Conservation (phyloP, 2,797 vertebrate species). For the Choloepus didactylus region DNA sequence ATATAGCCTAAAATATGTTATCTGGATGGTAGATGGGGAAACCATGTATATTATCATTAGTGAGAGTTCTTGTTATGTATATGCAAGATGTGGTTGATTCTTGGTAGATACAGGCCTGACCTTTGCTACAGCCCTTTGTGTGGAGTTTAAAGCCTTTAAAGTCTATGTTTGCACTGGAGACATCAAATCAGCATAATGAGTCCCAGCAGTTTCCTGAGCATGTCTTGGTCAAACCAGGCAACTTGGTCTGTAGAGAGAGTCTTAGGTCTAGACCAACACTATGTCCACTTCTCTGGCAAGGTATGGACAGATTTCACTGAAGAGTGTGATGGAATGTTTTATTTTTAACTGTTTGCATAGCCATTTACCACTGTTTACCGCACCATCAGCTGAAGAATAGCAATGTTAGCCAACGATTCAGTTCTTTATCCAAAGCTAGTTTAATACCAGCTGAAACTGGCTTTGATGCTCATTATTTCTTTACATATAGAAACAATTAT, state of each 20-base stretch:
- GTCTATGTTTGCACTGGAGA: not conserved
- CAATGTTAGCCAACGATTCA: not conserved
- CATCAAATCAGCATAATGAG: not conserved
- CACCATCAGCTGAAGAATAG: not conserved
- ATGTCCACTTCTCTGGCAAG: not conserved
- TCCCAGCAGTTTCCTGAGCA: not conserved
- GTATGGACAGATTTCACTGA: not conserved
- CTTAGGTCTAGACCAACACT: not conserved
- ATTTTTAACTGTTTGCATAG: not conserved
- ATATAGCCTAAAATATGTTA: not conserved
- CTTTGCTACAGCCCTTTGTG: not conserved
- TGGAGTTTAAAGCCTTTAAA: not conserved
- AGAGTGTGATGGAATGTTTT: not conserved
- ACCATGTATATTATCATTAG: not conserved
- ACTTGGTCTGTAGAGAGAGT: not conserved
- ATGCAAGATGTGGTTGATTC: not conserved
- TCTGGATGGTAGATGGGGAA: not conserved
- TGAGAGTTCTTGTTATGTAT: not conserved
- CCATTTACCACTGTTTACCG: not conserved
- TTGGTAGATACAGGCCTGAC: not conserved
- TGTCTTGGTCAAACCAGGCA: not conserved
- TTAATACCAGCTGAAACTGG: not conserved
- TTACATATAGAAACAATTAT: not conserved
- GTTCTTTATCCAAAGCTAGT: conserved; percentile 13
- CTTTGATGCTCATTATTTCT: not conserved